Evolutionary conservation across 53 echinoderm and acorn worm genomes (phyloP).

Genomic region (Apostichopus leukothele): DNA sequence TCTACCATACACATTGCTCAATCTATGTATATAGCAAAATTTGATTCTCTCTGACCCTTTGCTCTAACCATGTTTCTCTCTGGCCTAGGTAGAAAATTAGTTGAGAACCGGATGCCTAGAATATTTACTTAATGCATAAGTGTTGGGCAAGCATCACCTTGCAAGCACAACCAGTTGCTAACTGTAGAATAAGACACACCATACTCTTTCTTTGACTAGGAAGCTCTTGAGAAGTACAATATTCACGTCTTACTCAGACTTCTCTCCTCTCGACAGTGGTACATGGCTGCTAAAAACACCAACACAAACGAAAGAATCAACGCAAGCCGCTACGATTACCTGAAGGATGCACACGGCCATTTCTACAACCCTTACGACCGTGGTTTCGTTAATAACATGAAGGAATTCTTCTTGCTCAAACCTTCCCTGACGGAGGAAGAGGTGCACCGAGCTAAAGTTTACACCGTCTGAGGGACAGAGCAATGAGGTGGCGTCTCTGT

Average conservation of each 20-base stretch:
- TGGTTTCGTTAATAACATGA: slow-evolving; percentile 73
- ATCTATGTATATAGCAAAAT: no score
- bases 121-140: no score
- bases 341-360: slow-evolving; percentile 83
- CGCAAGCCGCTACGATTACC: slow-evolving; percentile 79
- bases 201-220: no score
- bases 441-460: slow-evolving; percentile 74
- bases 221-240: not conserved
- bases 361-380: slow-evolving; percentile 93
- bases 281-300: slow-evolving; percentile 82
- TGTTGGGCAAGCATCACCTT: no score
- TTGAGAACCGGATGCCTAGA: no score
- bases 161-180: no score
- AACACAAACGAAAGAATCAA: slow-evolving; percentile 98
- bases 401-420: slow-evolving; percentile 82
- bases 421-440: slow-evolving; percentile 82
- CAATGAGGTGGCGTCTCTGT: not conserved
- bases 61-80: no score
- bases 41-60: no score
- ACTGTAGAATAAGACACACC: no score
- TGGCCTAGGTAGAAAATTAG: no score
- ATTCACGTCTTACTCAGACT: not conserved
- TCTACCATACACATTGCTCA: no score
- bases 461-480: slow-evolving; percentile 74
- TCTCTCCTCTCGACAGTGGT: slow-evolving; percentile 71